Evolutionary conservation across 2,113 vertebrate genomes (phyloP), one percentile per base, ranked within the genome.

Genomic region (Epinephelus fuscoguttatus): DNA sequence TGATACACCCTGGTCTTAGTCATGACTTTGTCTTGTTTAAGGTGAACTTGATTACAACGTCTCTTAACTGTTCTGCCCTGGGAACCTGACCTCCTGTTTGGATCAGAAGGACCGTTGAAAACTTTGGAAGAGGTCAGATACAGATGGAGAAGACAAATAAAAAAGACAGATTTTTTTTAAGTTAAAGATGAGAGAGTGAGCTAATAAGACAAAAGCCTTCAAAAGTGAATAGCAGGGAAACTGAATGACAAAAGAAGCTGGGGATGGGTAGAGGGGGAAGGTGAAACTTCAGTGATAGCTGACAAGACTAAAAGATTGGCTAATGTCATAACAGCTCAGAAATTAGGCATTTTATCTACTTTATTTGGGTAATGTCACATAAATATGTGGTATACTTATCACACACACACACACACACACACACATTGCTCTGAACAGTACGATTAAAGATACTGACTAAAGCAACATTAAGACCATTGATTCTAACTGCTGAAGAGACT

Each of bases 241-340:
- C 2, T 56, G 23, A 78, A 61, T 42, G 63, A 73, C 23, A 78
- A 47, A 67, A 81, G 70, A 61, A 57, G 45, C 6, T 3, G 21
- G 56, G 8, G 52, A 74, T 3, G 3, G 52, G 18, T 6, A 30
- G 40, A 64, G 18, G 21, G 42, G 52, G 37, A 45, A 33, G 45
- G n/a, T 37, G 27, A 14, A 37, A 27, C 25, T 59, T n/a, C 9
- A 64, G 25, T 21, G 4, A 61, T 19, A 19, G 49, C 1, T 33
- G 23, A 18, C 18, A 62, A 30, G 47, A 69, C n/a, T 23, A 52
- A 40, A 72, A 42, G 3, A 18, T 9, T 73, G 33, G 18, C 49
- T 33, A 30, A 47, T 27, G 30, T 11, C 11, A 23, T 15, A 70
- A 23, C 13, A 53, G n/a, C 13, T 53, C 14, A 23, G 30, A 19